A percentile compares a stretch with the other conserved stretches of the same genome.
Evolutionary conservation across 2,113 vertebrate species (phyloP).

Genomic region (Neolamprologus sp.): DNA sequence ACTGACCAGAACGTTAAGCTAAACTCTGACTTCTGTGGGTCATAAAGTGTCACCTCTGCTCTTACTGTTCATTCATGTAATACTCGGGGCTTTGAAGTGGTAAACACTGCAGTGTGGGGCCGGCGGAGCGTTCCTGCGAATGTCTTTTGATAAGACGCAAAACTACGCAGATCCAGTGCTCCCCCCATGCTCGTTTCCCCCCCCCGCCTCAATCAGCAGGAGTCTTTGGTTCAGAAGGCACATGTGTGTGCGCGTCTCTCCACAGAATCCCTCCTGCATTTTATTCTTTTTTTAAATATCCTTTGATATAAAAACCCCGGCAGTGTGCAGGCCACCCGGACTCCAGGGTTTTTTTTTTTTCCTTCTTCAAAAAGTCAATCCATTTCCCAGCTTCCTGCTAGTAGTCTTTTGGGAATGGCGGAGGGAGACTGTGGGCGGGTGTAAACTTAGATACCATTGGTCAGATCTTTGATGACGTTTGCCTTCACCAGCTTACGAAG

Average conservation of each 20-base stretch:
- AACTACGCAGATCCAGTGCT: not conserved
- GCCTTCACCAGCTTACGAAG: slow-evolving; percentile 93
- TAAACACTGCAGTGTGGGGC: not conserved
- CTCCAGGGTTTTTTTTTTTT: not conserved
- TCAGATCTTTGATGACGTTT: slow-evolving; percentile 89
- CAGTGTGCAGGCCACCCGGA: slow-evolving; percentile 19
- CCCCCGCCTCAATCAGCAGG: slow-evolving; percentile 27
- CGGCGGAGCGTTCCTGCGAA: not conserved
- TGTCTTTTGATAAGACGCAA: not conserved
- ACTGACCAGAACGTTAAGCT: not conserved
- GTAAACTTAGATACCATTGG: slow-evolving; percentile 86
- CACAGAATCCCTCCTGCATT: slow-evolving; percentile 6
- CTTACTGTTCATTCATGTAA: not conserved
- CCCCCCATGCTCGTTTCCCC: not conserved
- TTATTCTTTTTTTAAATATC: not conserved
- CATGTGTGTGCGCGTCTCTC: slow-evolving; percentile 44
- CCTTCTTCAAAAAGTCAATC: not conserved
- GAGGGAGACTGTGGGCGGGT: not conserved
- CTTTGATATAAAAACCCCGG: slow-evolving; percentile 24
- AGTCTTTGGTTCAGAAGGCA: slow-evolving; percentile 71
- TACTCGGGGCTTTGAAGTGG: slow-evolving; percentile 2
- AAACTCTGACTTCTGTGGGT: not conserved
- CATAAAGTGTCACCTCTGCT: not conserved
- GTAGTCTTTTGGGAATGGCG: slow-evolving; percentile 29
- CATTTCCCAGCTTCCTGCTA: slow-evolving; percentile 25